A percentile compares a stretch with the other conserved stretches of the same genome.
phyloP scores from a whole-genome alignment of 2,888 invertebrate species.

The Caenorhabditis sulstoni region DNA sequence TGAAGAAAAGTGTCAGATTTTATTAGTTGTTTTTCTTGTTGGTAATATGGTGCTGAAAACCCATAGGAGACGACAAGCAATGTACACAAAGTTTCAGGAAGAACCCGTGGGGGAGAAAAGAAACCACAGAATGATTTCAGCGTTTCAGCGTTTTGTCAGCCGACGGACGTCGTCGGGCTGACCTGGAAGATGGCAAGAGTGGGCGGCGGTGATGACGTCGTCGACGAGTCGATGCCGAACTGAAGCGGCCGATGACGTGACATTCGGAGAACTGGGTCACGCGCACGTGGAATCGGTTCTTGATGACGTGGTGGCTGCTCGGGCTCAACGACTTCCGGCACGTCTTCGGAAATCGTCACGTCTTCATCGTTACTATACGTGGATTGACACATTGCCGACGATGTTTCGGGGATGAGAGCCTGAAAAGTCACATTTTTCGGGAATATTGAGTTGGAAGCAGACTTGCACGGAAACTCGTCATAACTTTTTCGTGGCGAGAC shows the following conservation, averaged over 20 bases:
- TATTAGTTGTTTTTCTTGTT: no score
- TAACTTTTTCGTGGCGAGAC: no score
- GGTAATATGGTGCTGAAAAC: conserved; percentile 1
- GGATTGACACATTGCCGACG: conserved; percentile 46
- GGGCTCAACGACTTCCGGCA: conserved; percentile 2
- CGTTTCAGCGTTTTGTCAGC: conserved; percentile 2
- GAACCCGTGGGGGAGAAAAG: no score
- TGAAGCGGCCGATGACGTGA: conserved; percentile 63
- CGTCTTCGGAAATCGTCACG: conserved; percentile 50
- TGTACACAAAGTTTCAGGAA: background rate
- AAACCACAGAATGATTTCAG: background rate
- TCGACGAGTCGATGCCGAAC: conserved; percentile 41
- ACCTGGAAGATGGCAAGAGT: conserved; percentile 66
- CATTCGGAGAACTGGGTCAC: conserved; percentile 50
- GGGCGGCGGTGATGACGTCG: conserved; percentile 50
- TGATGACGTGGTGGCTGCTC: background rate
- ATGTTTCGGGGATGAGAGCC: conserved; percentile 29
- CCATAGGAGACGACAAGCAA: conserved; percentile 11
- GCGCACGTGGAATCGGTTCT: conserved; percentile 5
- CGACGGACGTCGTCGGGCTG: conserved; percentile 40
- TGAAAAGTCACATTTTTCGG: background rate
- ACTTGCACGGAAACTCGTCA: no score
- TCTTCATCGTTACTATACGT: conserved; percentile 53
- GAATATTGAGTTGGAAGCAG: no score
- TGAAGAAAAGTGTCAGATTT: no score